Conservation (phyloP, 2,797 vertebrate species). For the Liparis tanakae region DNA sequence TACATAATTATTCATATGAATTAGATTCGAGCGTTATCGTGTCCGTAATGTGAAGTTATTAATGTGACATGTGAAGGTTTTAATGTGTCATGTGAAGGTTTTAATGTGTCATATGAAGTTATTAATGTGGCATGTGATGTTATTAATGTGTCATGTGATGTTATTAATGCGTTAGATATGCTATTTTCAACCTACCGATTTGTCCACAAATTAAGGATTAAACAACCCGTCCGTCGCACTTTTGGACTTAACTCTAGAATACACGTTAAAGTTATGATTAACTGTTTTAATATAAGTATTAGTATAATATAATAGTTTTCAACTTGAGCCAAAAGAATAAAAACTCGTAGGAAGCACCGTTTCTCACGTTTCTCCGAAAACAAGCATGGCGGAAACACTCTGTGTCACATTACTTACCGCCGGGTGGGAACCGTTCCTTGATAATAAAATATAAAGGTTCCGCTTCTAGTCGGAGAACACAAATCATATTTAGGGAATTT, state of each 20-base stretch:
- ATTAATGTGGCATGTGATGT: not conserved
- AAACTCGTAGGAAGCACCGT: not conserved
- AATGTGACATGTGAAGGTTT: not conserved
- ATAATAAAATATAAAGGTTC: conserved; percentile 38
- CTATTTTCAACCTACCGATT: conserved; percentile 18
- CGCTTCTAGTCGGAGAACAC: not conserved
- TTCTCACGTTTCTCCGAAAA: rapidly evolving
- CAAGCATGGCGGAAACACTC: conserved; percentile 10
- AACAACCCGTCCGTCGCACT: not conserved
- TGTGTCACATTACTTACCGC: conserved; percentile 41
- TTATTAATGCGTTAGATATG: not conserved
- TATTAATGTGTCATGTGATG: not conserved
- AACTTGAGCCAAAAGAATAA: rapidly evolving
- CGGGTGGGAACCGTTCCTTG: not conserved
- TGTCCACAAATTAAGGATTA: not conserved
- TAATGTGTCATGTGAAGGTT: not conserved
- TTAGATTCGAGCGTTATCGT: not conserved
- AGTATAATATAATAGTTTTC: too few species aligned
- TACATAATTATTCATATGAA: not conserved
- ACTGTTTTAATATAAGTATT: not conserved
- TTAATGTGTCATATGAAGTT: not conserved
- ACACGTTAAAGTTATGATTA: rapidly evolving
- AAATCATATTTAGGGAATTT: not conserved
- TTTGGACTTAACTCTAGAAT: not conserved
- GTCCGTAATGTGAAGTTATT: too few species aligned